These are phyloP conservation scores for Nymphalis polychloros DNA, from an alignment of 2,888 invertebrate species.

Conservation along the genomic window DNA sequence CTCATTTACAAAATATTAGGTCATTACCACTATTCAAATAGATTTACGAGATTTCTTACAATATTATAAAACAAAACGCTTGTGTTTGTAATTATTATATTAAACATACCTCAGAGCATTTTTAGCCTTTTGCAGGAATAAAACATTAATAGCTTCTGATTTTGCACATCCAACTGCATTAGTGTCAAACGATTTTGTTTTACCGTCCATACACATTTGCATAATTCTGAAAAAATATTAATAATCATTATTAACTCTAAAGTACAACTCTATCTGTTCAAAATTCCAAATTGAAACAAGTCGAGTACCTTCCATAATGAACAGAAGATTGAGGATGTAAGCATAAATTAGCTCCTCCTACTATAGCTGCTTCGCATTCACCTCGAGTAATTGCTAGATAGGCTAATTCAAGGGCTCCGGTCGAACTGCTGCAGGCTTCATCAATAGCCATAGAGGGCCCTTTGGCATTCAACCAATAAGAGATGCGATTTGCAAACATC, in stretches of 20 bases:
- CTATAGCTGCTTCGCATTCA: constrained; percentile 79
- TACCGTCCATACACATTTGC: constrained; percentile 87
- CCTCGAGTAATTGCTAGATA: constrained; percentile 55
- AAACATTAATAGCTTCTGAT: constrained; percentile 85
- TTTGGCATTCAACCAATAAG: constrained; percentile 67
- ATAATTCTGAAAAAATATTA: constrained; percentile 47
- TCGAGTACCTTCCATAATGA: constrained; percentile 57
- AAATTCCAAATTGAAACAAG: not conserved
- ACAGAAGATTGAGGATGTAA: constrained; percentile 76
- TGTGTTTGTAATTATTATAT: no score
- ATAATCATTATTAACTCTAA: not conserved
- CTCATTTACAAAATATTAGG: not conserved
- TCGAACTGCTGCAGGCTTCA: constrained; percentile 58
- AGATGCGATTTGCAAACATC: constrained; percentile 70
- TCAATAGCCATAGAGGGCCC: constrained; percentile 65
- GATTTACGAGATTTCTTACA: no score
- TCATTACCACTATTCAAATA: not conserved
- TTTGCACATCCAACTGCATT: constrained; percentile 88
- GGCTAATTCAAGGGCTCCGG: constrained; percentile 57
- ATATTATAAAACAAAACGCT: no score
- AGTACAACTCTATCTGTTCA: no score
- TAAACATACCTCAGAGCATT: constrained; percentile 74
- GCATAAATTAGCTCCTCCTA: constrained; percentile 82
- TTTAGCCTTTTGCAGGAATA: constrained; percentile 86
- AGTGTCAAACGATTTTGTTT: constrained; percentile 92